These are phyloP conservation scores for Rhagonycha fulva DNA, from an alignment of 2,888 invertebrate species.

Conservation along the genomic window DNA sequence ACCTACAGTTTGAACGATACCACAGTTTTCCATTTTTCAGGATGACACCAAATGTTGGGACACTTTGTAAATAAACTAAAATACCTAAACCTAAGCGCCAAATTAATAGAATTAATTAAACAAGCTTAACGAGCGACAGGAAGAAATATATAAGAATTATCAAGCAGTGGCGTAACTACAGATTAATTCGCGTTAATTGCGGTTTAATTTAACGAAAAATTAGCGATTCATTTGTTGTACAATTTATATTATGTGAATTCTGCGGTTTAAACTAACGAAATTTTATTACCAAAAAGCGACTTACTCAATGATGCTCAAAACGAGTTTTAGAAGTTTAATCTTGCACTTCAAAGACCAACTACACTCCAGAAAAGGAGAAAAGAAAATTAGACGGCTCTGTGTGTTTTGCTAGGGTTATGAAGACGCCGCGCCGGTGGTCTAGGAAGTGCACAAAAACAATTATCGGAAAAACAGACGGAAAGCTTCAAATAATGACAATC, in stretches of 20 bases:
- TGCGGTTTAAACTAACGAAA: background rate
- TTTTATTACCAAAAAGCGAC: background rate
- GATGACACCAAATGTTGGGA: background rate
- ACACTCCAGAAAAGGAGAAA: background rate
- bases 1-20: background rate
- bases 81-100: background rate
- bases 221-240: background rate
- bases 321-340: background rate
- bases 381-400: background rate
- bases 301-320: background rate
- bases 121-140: background rate
- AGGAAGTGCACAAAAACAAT: background rate
- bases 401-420: background rate
- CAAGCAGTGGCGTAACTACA: background rate
- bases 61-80: background rate
- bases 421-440: background rate
- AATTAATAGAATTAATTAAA: background rate
- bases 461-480: background rate
- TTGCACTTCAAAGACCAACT: background rate
- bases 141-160: background rate
- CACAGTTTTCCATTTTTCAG: background rate
- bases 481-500: background rate
- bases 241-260: background rate
- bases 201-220: background rate
- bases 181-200: background rate